phyloP scores from a whole-genome alignment of 2,888 invertebrate genomes.

The Rhodophaea formosa region DNA sequence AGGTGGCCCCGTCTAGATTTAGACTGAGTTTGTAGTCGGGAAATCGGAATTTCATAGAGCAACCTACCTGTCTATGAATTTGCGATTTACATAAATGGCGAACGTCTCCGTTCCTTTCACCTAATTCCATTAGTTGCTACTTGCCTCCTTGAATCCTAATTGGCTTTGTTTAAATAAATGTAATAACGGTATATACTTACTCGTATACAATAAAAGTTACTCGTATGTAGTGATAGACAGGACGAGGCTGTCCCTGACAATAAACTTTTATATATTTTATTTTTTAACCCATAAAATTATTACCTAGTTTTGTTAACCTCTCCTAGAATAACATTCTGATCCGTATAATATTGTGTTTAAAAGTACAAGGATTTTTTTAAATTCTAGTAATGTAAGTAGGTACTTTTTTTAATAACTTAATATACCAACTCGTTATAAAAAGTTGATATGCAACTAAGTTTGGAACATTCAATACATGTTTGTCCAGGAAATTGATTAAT shows the following conservation, averaged over 20 bases:
- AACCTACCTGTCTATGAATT: constrained; percentile 6
- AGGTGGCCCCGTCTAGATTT: neutral
- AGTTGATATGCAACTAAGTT: too few relatives aligned
- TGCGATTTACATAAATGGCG: neutral
- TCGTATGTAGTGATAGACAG: neutral
- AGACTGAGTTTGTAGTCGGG: neutral
- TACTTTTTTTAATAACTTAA: too few relatives aligned
- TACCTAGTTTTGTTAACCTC: constrained; percentile 1
- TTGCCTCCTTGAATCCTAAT: too few relatives aligned
- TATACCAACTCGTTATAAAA: too few relatives aligned
- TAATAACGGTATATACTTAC: too few relatives aligned
- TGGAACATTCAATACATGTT: too few relatives aligned
- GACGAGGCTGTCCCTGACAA: constrained; percentile 3
- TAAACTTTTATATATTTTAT: neutral
- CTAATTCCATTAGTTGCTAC: neutral
- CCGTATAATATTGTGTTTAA: neutral
- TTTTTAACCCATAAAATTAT: constrained; percentile 4
- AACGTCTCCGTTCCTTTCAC: constrained; percentile 1
- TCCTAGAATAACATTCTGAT: neutral
- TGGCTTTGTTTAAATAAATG: too few relatives aligned
- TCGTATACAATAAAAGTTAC: neutral
- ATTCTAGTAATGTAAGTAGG: too few relatives aligned
- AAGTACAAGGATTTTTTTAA: too few relatives aligned
- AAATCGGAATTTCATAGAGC: constrained; percentile 5
- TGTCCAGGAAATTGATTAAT: too few relatives aligned